Conservation (phyloP, 2,888 invertebrate genomes). For the Drosophila neotestacea region DNA sequence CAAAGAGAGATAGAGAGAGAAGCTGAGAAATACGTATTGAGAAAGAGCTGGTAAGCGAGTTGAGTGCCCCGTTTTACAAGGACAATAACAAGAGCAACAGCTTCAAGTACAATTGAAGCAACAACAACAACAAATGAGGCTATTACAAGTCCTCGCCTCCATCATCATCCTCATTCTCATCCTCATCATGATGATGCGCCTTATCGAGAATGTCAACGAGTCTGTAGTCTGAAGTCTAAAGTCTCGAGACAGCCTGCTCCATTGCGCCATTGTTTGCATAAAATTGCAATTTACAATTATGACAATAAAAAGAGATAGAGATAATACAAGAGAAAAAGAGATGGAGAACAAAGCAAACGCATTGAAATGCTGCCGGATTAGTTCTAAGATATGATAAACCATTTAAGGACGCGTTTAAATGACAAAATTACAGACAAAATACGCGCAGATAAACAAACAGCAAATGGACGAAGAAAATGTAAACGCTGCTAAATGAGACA, state of each 20-base stretch:
- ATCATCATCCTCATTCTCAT: background rate
- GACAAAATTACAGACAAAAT: slow-evolving; percentile 45
- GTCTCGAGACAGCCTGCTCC: slow-evolving; percentile 35
- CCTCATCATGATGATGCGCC: slow-evolving; percentile 31
- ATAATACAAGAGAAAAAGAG: background rate
- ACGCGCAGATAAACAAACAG: slow-evolving; percentile 31
- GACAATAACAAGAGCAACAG: slow-evolving; percentile 74
- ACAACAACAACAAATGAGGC: slow-evolving; percentile 57
- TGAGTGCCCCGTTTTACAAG: slow-evolving; percentile 72
- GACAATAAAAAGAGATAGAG: slow-evolving; percentile 62
- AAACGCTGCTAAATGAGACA: slow-evolving; percentile 63
- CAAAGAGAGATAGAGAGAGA: slow-evolving; percentile 8
- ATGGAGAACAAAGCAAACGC: slow-evolving; percentile 25
- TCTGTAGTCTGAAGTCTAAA: slow-evolving; percentile 31
- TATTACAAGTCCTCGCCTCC: slow-evolving; percentile 50
- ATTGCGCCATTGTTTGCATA: slow-evolving; percentile 77
- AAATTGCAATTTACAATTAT: slow-evolving; percentile 83
- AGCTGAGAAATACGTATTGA: background rate
- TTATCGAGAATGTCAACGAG: slow-evolving; percentile 75
- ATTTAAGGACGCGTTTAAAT: slow-evolving; percentile 53
- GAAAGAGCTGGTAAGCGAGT: slow-evolving; percentile 42
- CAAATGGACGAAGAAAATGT: slow-evolving; percentile 25
- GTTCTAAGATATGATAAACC: slow-evolving; percentile 47
- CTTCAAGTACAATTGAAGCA: slow-evolving; percentile 61
- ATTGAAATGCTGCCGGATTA: slow-evolving; percentile 51